phyloP scores from a whole-genome alignment of 2,797 vertebrate species.

The Spinus olivaceus region DNA sequence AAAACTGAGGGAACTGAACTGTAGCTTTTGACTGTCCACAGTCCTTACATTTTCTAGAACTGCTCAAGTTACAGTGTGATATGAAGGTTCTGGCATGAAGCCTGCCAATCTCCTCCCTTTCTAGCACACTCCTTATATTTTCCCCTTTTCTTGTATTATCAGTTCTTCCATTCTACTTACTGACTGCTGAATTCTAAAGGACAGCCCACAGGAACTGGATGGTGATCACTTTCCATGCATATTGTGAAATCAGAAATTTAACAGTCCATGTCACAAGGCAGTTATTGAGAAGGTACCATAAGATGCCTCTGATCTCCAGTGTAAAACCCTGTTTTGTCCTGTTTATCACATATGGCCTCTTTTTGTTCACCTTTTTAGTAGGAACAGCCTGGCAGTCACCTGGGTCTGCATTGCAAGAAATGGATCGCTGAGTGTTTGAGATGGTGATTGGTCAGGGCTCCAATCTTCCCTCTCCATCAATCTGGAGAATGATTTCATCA shows the following conservation, averaged over 20 bases:
- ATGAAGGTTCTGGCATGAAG: background rate
- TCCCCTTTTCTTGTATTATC: background rate
- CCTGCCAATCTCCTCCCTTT: background rate
- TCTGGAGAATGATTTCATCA: background rate
- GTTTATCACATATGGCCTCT: background rate
- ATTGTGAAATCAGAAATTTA: background rate
- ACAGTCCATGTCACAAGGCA: background rate
- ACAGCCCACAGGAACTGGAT: background rate
- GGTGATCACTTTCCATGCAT: background rate
- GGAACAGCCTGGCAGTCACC: background rate
- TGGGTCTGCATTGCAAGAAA: background rate
- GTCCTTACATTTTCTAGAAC: background rate
- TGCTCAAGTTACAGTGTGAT: background rate
- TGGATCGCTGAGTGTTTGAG: background rate
- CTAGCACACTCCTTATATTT: background rate
- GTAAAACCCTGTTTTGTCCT: background rate
- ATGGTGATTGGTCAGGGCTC: background rate
- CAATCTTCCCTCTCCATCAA: background rate
- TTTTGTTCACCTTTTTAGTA: background rate
- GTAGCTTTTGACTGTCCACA: background rate
- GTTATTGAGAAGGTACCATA: too few species aligned
- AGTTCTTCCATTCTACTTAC: background rate
- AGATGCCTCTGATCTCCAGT: background rate
- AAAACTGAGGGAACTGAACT: background rate
- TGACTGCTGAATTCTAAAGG: background rate